These are phyloP conservation scores for Periplaneta americana DNA, from an alignment of 1,140 invertebrate genomes.

Conservation along the genomic window DNA sequence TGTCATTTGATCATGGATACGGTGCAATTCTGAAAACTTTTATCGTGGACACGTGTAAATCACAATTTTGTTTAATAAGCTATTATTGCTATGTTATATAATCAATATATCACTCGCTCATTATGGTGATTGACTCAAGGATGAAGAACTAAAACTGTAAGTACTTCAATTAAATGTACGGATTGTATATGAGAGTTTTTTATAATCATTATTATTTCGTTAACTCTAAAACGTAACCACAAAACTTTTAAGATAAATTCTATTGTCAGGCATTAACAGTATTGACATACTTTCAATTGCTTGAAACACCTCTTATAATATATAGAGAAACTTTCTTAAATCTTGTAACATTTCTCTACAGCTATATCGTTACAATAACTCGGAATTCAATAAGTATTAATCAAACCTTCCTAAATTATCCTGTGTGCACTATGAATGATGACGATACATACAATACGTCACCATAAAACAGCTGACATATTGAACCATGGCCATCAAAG, in stretches of 20 bases:
- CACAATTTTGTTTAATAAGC: background rate
- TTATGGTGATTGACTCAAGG: too few relatives aligned
- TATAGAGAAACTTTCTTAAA: too few relatives aligned
- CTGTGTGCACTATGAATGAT: background rate
- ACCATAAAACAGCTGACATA: background rate
- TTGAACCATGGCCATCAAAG: background rate
- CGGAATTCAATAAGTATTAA: background rate
- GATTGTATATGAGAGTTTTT: too few relatives aligned
- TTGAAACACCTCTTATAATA: background rate
- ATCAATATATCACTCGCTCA: too few relatives aligned
- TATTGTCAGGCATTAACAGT: background rate
- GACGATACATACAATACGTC: background rate
- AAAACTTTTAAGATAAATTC: background rate
- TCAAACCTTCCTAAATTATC: background rate
- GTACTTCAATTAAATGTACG: too few relatives aligned
- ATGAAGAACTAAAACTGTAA: too few relatives aligned
- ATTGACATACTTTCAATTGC: background rate
- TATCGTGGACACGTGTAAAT: background rate
- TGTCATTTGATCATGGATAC: conserved; percentile 44
- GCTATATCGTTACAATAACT: background rate
- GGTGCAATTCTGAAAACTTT: background rate
- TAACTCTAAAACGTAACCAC: background rate
- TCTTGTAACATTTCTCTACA: background rate
- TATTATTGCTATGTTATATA: background rate
- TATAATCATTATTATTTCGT: too few relatives aligned